phyloP scores from a whole-genome alignment of 2,113 vertebrate genomes.

The Morone saxatilis region DNA sequence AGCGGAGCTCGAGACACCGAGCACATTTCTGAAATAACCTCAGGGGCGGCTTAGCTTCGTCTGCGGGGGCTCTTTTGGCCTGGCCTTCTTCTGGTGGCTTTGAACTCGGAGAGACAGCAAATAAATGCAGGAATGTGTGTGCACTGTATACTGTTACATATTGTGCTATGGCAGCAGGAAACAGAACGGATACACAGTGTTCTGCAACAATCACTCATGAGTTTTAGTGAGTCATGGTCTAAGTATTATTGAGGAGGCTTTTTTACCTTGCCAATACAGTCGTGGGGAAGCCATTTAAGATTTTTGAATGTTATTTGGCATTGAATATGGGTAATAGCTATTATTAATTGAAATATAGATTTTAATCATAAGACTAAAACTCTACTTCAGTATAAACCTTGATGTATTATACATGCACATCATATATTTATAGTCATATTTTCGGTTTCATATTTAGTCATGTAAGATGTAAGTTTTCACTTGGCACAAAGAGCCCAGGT shows the following conservation, averaged over 20 bases:
- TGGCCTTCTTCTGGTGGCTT: slow-evolving; percentile 55
- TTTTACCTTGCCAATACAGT: not conserved
- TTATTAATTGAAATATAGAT: not conserved
- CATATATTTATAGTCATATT: not conserved
- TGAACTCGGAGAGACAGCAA: slow-evolving; percentile 56
- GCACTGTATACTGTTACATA: slow-evolving; percentile 5
- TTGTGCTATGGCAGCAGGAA: slow-evolving; percentile 10
- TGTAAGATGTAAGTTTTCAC: slow-evolving; percentile 13
- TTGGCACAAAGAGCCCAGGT: not conserved
- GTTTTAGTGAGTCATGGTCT: slow-evolving; percentile 8
- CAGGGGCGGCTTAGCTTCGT: slow-evolving; percentile 50
- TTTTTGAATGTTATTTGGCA: not conserved
- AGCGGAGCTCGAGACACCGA: slow-evolving; percentile 48
- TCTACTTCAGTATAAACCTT: not conserved
- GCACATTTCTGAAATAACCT: slow-evolving; percentile 69
- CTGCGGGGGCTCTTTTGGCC: slow-evolving; percentile 60
- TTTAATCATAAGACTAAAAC: not conserved
- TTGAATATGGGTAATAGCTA: not conserved
- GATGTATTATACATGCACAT: too few species aligned
- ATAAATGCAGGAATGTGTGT: slow-evolving; percentile 34
- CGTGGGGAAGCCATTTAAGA: not conserved
- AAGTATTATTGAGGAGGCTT: not conserved
- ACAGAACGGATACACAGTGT: slow-evolving; percentile 6
- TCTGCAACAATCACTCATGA: not conserved
- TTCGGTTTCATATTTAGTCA: not conserved